Evolutionary conservation across 2,888 invertebrate species (phyloP).

Genomic region (Tenthredo distinguenda): DNA sequence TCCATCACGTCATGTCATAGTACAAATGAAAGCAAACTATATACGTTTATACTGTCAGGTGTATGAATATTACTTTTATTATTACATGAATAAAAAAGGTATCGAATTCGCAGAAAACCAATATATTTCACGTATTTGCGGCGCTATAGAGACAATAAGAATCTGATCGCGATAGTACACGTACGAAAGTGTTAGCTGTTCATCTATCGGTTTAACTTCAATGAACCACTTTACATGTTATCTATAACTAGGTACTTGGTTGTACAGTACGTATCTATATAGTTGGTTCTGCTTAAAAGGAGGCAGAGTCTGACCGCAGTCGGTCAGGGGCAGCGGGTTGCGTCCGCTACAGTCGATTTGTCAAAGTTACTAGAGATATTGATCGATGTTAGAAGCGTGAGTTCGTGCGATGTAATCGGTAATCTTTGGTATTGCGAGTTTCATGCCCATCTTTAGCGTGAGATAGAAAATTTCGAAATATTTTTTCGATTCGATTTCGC

Average conservation of each 20-base stretch:
- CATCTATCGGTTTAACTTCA: not conserved
- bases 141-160: not conserved
- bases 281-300: constrained; percentile 42
- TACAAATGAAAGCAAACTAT: not conserved
- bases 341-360: constrained; percentile 42
- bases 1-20: not conserved
- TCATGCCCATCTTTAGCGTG: not conserved
- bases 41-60: not conserved
- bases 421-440: not conserved
- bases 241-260: constrained; percentile 33
- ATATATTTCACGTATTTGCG: not conserved
- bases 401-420: constrained; percentile 27
- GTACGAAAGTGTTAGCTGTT: not conserved
- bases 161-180: not conserved
- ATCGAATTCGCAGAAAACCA: not conserved
- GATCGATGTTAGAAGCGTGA: constrained; percentile 19
- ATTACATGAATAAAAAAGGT: not conserved
- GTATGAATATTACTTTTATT: not conserved
- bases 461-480: not conserved
- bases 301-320: constrained; percentile 40
- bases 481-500: not conserved
- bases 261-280: not conserved
- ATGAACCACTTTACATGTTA: constrained; percentile 4
- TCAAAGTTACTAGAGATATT: constrained; percentile 27
- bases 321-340: constrained; percentile 50